A percentile compares a stretch with the other conserved stretches of the same genome.
These are phyloP conservation scores for Buceros bicornis DNA, from an alignment of 2,797 vertebrate genomes.

Conservation along the genomic window DNA sequence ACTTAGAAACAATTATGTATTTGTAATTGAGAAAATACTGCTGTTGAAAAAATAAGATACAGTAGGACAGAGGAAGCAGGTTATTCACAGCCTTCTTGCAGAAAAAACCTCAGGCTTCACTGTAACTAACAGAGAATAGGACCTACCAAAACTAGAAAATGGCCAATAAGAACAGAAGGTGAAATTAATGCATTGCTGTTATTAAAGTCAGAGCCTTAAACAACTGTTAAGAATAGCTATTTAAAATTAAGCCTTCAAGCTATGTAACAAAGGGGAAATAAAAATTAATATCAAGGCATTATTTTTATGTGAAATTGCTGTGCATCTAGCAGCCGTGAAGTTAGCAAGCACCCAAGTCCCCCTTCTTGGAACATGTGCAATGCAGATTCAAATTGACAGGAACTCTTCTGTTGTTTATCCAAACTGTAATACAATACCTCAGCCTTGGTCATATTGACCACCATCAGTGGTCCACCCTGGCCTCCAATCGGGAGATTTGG, in stretches of 20 bases:
- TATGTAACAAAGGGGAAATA: constrained; percentile 1
- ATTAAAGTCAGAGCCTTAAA: constrained; percentile 21
- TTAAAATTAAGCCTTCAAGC: neutral
- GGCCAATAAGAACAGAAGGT: neutral
- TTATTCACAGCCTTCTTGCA: neutral
- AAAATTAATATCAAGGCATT: constrained; percentile 6
- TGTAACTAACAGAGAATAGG: neutral
- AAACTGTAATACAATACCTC: neutral
- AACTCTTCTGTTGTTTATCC: neutral
- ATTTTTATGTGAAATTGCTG: neutral
- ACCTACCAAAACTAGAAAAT: neutral
- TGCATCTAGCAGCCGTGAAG: neutral
- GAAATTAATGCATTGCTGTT: neutral
- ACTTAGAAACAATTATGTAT: neutral
- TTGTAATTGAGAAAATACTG: neutral
- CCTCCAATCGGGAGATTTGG: no score
- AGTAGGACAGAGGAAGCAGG: neutral
- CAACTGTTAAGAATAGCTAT: neutral
- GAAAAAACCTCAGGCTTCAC: neutral
- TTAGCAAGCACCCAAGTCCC: neutral
- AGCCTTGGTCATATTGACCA: no score
- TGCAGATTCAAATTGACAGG: neutral
- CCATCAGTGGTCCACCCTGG: no score
- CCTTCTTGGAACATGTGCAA: neutral
- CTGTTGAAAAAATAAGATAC: neutral